These are phyloP conservation scores for Sitta europaea DNA, from an alignment of 2,113 vertebrate species.

Conservation along the genomic window DNA sequence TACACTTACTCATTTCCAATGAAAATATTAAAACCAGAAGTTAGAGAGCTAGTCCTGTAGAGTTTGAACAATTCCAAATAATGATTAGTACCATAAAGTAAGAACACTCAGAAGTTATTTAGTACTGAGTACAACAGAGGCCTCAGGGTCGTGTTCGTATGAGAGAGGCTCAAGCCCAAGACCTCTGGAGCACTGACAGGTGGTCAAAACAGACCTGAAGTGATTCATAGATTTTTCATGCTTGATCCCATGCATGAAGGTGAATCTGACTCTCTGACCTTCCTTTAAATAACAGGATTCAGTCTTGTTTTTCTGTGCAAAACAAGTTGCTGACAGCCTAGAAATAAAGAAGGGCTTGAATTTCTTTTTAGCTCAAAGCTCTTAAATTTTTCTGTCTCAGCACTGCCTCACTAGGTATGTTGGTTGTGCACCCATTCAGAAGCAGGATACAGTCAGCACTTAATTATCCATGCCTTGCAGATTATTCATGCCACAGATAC, in stretches of 20 bases:
- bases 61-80: neutral
- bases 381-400: neutral
- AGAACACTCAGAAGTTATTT: neutral
- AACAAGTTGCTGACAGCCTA: neutral
- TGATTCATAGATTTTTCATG: neutral
- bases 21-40: slow-evolving; percentile 5
- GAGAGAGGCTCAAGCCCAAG: neutral
- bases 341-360: neutral
- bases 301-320: neutral
- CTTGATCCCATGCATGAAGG: neutral
- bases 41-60: neutral
- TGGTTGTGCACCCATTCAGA: neutral
- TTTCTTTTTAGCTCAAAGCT: neutral
- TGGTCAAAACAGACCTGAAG: neutral
- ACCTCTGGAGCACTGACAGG: neutral
- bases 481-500: slow-evolving; percentile 1
- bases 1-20: neutral
- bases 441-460: neutral
- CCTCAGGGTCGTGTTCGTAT: neutral
- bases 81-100: neutral
- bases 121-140: neutral
- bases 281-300: neutral
- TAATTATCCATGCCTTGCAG: neutral
- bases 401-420: neutral
- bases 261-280: neutral